Evolutionary conservation across 2,888 invertebrate species (phyloP), one percentile per base, ranked within the genome.

Genomic region (Branchellion lobata): DNA sequence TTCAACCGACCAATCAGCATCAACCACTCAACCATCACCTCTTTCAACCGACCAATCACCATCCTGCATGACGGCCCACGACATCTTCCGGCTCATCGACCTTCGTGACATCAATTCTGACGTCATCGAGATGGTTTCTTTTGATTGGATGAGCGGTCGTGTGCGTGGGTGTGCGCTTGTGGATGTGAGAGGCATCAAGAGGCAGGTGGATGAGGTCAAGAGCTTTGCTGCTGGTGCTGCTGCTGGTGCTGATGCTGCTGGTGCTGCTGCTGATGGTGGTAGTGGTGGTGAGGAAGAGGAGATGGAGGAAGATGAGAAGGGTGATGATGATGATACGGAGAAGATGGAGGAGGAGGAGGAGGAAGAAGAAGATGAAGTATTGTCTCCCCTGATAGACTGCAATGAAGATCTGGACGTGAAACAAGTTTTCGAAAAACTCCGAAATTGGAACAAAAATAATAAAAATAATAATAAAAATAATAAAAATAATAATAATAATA

Each of bases 281-380:
- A 74, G 80, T 61, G 79, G 61, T 68, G 79, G 73, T 24, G 61
- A 68, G 34, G 65, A 80, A 65, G 68, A 73, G 27, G 79, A 74
- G 75, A 79, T 31, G 51, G 76, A 80, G 57, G 79, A 65, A 29
- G 79, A 65, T 68, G 69, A 75, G 34, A 80, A 36, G 29, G 65
- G 27, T 29, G 69, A 80, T 76, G 65, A 80, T 29, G 75, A 80
- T 61, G 74, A 80, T 61, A 74, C 36, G 36, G 79, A 80, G n/a
- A 57, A 68, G 61, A 65, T 75, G 61, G 74, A 73, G 36, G 79
- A 74, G 61, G 81, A 36, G 34, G 69, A 80, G 53, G 69, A 80
- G 33, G 40, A 78, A 27, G 34, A 0, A 18, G 8, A 27, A 33
- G 0, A 29, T 2, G 36, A 72, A 33, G 36, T 24, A 1, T 36